Evolutionary conservation across 2,888 invertebrate genomes (phyloP).

Genomic region (Microctonus aethiopoides): DNA sequence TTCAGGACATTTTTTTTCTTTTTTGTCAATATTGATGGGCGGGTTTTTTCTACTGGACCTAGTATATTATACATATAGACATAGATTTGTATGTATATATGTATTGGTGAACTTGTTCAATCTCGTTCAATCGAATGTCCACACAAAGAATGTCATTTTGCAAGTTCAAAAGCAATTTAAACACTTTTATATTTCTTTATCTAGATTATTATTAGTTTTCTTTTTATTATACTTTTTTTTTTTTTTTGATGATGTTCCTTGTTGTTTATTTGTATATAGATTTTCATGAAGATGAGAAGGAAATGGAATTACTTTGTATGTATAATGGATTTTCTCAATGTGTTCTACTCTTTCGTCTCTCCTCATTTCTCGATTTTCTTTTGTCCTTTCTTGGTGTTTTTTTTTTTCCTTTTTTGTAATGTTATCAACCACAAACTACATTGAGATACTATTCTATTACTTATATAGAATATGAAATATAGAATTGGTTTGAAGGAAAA

Average conservation of each 20-base stretch:
- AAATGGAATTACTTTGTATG: neutral
- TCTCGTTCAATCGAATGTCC: neutral
- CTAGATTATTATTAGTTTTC: neutral
- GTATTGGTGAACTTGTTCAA: neutral
- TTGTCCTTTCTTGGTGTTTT: neutral
- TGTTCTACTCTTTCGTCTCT: neutral
- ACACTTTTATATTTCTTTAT: neutral
- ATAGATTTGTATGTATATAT: too few relatives aligned
- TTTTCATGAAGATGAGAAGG: neutral
- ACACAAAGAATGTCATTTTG: neutral
- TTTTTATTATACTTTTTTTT: neutral
- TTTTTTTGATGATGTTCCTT: too few relatives aligned
- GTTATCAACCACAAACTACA: too few relatives aligned
- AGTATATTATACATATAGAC: too few relatives aligned
- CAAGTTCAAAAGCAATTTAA: neutral
- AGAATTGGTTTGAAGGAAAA: too few relatives aligned
- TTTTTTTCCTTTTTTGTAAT: neutral
- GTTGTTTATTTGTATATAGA: neutral
- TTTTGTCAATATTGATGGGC: neutral
- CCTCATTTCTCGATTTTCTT: neutral
- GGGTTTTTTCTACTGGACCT: too few relatives aligned
- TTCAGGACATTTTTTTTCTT: neutral
- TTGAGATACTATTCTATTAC: too few relatives aligned
- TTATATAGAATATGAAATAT: too few relatives aligned
- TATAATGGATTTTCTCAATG: neutral